These are phyloP conservation scores for Camarhynchus parvulus DNA, from an alignment of 2,113 vertebrate genomes.

Conservation along the genomic window DNA sequence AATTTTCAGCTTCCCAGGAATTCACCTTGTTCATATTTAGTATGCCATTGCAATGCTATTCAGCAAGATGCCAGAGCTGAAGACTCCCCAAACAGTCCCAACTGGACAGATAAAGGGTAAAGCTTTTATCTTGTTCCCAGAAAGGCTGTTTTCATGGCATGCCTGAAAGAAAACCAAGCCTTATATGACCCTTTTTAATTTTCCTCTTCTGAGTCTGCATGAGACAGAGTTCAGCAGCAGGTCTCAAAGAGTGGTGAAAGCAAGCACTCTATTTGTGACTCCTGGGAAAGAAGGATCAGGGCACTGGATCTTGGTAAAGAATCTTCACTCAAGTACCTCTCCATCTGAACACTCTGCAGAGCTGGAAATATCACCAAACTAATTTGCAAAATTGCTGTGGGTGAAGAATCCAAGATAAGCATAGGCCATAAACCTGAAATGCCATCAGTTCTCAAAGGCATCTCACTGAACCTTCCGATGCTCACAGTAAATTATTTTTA, in stretches of 20 bases:
- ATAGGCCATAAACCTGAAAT: slow-evolving; percentile 57
- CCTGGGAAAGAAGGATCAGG: slow-evolving; percentile 20
- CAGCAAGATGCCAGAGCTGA: slow-evolving; percentile 56
- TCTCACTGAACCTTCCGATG: neutral
- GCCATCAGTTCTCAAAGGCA: neutral
- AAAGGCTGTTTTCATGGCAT: slow-evolving; percentile 65
- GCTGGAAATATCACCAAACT: slow-evolving; percentile 52
- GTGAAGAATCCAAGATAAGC: slow-evolving; percentile 54
- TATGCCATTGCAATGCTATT: slow-evolving; percentile 6
- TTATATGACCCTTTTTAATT: slow-evolving; percentile 61
- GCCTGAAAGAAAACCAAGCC: slow-evolving; percentile 70
- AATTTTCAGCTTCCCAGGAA: slow-evolving; percentile 52
- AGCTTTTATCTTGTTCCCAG: slow-evolving; percentile 66
- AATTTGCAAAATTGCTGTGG: slow-evolving; percentile 52
- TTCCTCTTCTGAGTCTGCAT: slow-evolving; percentile 20
- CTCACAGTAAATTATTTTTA: slow-evolving; percentile 17
- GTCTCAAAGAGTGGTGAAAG: neutral
- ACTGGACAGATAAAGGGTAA: slow-evolving; percentile 71
- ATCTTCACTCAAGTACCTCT: slow-evolving; percentile 21
- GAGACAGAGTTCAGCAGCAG: slow-evolving; percentile 31
- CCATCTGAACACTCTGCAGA: slow-evolving; percentile 12
- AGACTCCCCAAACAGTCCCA: slow-evolving; percentile 54
- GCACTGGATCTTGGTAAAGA: slow-evolving; percentile 8
- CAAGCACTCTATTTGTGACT: neutral
- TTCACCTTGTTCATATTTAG: slow-evolving; percentile 21